These are phyloP conservation scores for Psix sp. DNA, from an alignment of 1,140 invertebrate species.

Conservation along the genomic window DNA sequence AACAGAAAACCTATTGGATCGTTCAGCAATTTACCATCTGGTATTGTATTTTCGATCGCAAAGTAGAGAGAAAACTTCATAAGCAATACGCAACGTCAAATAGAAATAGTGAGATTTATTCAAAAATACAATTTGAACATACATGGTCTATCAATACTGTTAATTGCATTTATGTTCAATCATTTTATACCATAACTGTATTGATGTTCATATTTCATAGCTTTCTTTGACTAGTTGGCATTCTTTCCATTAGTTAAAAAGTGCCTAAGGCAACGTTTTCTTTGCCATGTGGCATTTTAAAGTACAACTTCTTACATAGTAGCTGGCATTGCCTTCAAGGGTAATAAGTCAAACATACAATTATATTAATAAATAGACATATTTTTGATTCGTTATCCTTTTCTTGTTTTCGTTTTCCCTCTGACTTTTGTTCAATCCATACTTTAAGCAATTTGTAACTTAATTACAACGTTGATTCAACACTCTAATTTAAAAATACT, in stretches of 20 bases:
- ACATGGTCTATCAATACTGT: conserved; percentile 34
- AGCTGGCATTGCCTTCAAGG: conserved; percentile 36
- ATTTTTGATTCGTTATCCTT: conserved; percentile 6
- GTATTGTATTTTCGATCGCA: conserved; percentile 1
- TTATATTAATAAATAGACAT: conserved; percentile 46
- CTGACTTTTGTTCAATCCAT: too few species aligned
- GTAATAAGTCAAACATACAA: conserved; percentile 42
- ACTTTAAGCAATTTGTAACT: too few species aligned
- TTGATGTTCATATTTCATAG: conserved; percentile 56
- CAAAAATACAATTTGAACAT: conserved; percentile 58
- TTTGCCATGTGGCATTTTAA: conserved; percentile 34
- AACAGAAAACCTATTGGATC: too few species aligned
- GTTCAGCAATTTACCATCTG: too few species aligned
- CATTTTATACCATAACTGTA: conserved; percentile 53
- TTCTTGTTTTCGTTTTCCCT: conserved; percentile 5
- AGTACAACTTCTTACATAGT: conserved; percentile 37
- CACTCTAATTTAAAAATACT: too few species aligned
- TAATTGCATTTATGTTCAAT: conserved; percentile 35
- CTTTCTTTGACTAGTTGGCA: conserved; percentile 62
- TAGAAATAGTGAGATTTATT: too few species aligned
- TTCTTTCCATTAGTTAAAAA: conserved; percentile 62
- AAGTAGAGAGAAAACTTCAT: too few species aligned
- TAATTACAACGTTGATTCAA: too few species aligned
- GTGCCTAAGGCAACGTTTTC: conserved; percentile 63
- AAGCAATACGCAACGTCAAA: not conserved